These are phyloP conservation scores for Crotalus tigris DNA, from an alignment of 2,113 vertebrate genomes.

Conservation along the genomic window DNA sequence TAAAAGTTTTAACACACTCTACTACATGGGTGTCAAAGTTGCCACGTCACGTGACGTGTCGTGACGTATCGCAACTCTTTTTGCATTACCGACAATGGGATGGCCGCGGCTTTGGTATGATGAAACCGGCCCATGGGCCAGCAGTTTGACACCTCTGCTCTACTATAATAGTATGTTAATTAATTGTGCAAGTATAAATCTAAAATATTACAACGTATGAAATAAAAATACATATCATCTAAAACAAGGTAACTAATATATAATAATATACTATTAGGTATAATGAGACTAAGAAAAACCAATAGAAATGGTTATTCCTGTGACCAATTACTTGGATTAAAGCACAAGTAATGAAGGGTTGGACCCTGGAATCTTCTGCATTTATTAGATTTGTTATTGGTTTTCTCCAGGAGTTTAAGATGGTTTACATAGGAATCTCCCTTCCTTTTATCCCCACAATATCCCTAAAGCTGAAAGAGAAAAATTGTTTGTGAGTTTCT, in stretches of 20 bases:
- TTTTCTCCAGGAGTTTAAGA: background rate
- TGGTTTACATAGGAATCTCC: background rate
- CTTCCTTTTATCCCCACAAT: background rate
- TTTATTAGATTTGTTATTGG: background rate
- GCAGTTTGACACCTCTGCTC: too few species aligned
- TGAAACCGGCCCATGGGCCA: too few species aligned
- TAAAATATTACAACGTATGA: background rate
- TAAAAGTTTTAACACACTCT: background rate
- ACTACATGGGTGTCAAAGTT: too few species aligned
- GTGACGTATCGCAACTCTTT: too few species aligned
- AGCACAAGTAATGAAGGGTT: background rate
- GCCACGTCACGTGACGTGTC: too few species aligned
- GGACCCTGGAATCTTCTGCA: background rate
- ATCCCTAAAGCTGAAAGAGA: background rate
- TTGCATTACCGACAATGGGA: too few species aligned
- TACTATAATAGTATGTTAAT: background rate
- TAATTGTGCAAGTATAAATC: background rate
- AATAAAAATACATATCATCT: background rate
- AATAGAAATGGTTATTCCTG: background rate
- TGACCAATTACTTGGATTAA: background rate
- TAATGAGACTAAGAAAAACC: background rate
- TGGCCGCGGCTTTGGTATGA: too few species aligned
- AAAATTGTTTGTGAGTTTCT: background rate
- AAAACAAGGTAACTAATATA: background rate
- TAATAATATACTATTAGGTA: background rate